Conservation (phyloP, 2,113 vertebrate species). For the Poecilia latipinna region DNA sequence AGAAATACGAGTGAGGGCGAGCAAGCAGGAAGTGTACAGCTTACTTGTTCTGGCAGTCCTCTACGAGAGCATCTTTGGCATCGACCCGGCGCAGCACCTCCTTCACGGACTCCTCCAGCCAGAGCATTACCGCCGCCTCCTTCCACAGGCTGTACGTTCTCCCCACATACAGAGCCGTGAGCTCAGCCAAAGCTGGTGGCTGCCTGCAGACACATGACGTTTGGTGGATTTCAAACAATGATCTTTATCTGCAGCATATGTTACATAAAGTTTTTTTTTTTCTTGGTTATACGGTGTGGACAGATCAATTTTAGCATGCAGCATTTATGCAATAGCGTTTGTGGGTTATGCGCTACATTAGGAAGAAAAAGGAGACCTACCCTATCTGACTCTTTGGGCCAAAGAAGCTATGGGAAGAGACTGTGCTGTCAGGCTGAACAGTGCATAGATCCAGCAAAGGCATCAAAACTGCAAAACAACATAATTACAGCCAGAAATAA, state of each 20-base stretch:
- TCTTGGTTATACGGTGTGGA: not conserved
- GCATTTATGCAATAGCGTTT: not conserved
- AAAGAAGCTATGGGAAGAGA: conserved; percentile 87
- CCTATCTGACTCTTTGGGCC: conserved; percentile 88
- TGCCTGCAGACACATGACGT: conserved; percentile 78
- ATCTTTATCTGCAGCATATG: not conserved
- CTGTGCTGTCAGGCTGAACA: conserved; percentile 86
- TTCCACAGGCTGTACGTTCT: conserved; percentile 90
- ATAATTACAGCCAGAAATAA: conserved; percentile 1
- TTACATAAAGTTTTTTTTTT: not conserved
- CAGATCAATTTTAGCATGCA: not conserved
- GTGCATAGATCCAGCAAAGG: conserved; percentile 90
- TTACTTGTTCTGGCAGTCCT: conserved; percentile 89
- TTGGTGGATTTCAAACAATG: not conserved
- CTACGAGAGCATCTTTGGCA: conserved; percentile 80
- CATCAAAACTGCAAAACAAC: conserved; percentile 83
- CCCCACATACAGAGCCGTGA: conserved; percentile 90
- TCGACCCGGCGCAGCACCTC: conserved; percentile 87
- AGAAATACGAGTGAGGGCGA: not conserved
- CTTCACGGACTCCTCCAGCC: conserved; percentile 89
- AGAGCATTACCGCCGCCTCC: conserved; percentile 87
- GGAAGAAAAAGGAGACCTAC: conserved; percentile 73
- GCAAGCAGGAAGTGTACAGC: conserved; percentile 18
- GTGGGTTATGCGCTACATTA: not conserved
- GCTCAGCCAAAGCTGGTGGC: conserved; percentile 87